These are phyloP conservation scores for Tiliqua scincoides DNA, from an alignment of 2,113 vertebrate species.

Conservation along the genomic window DNA sequence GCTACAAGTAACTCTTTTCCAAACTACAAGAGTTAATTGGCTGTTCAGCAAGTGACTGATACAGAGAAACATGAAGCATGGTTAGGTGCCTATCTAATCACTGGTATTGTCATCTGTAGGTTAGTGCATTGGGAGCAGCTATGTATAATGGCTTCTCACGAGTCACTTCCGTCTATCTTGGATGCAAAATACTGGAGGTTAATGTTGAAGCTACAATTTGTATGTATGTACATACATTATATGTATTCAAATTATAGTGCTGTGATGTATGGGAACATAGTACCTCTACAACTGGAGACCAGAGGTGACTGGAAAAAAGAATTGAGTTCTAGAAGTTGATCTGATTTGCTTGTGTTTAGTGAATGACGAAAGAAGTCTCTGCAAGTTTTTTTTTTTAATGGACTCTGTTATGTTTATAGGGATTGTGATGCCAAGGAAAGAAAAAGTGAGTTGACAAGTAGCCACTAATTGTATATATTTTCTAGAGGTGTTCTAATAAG, in stretches of 20 bases:
- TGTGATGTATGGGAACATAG: not conserved
- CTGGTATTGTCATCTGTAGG: not conserved
- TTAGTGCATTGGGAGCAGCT: not conserved
- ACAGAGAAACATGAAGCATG: not conserved
- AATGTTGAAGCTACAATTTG: not conserved
- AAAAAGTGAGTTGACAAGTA: slow-evolving; percentile 23
- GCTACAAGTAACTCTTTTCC: no score
- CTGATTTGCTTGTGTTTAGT: not conserved
- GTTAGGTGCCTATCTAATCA: not conserved
- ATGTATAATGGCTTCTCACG: not conserved
- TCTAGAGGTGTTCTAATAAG: slow-evolving; percentile 57
- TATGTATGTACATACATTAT: not conserved
- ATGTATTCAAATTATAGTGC: not conserved
- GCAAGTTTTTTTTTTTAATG: not conserved
- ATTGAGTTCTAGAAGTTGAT: slow-evolving; percentile 12
- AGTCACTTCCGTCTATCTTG: not conserved
- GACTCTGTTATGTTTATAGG: not conserved
- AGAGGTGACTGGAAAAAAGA: not conserved
- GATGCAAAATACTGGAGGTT: not conserved
- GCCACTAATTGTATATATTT: slow-evolving; percentile 35
- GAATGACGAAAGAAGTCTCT: slow-evolving; percentile 31
- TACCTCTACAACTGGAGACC: slow-evolving; percentile 20
- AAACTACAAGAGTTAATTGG: not conserved
- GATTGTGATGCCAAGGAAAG: not conserved
- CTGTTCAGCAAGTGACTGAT: not conserved